Evolutionary conservation across 2,888 invertebrate species (phyloP).

Genomic region (Drosophila kuntzei): DNA sequence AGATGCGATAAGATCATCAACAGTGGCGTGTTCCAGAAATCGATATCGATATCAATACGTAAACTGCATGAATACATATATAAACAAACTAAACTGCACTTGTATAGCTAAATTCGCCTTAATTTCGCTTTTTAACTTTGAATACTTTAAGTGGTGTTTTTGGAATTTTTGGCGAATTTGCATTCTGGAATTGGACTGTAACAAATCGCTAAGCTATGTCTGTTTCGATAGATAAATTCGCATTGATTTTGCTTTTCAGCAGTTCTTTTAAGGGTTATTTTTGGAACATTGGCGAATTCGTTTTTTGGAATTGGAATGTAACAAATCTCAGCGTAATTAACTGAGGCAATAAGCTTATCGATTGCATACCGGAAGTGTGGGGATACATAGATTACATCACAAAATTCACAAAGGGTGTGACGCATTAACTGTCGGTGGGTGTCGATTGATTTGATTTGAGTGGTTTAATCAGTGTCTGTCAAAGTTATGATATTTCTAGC

Average conservation of each 20-base stretch:
- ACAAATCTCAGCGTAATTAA: slow-evolving; percentile 43
- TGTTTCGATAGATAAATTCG: background rate
- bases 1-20: slow-evolving; percentile 40
- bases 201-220: background rate
- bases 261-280: background rate
- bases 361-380: slow-evolving; percentile 36
- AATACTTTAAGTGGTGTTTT: too few species aligned
- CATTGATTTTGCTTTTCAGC: background rate
- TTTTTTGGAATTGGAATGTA: background rate
- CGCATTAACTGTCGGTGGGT: slow-evolving; percentile 31
- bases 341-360: slow-evolving; percentile 47
- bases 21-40: slow-evolving; percentile 20
- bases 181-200: too few species aligned
- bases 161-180: too few species aligned
- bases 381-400: slow-evolving; percentile 18
- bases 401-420: slow-evolving; percentile 25
- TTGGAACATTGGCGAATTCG: background rate
- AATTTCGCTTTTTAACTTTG: background rate
- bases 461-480: background rate
- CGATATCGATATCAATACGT: background rate
- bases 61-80: background rate
- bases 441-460: background rate
- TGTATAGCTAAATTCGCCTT: background rate
- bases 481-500: slow-evolving; percentile 1
- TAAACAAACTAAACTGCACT: background rate